phyloP scores from a whole-genome alignment of 1,140 invertebrate genomes.

The Orchesella cincta region DNA sequence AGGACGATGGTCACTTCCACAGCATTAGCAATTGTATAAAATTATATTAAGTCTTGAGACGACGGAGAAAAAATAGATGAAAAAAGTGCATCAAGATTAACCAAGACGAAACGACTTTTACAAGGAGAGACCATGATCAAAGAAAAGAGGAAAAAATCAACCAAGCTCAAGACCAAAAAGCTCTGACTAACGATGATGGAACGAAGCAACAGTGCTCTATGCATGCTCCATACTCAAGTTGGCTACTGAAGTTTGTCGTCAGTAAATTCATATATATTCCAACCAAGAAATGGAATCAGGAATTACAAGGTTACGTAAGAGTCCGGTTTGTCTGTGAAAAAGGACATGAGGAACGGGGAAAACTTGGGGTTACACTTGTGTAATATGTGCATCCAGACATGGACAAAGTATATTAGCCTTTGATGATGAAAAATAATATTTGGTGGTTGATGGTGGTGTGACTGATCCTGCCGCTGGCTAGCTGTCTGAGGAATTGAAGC shows the following conservation, averaged over 20 bases:
- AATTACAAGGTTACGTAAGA: background rate
- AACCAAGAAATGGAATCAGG: background rate
- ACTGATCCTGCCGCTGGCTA: too few species aligned
- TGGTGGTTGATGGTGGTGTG: too few species aligned
- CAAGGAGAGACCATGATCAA: background rate
- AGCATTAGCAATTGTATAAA: background rate
- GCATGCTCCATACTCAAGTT: too few species aligned
- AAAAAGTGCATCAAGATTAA: background rate
- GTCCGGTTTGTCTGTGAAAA: background rate
- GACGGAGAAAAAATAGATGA: background rate
- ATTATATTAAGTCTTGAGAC: background rate
- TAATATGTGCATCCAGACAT: background rate
- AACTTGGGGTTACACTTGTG: background rate
- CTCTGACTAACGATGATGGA: background rate
- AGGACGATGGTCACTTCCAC: background rate
- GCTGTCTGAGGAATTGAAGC: too few species aligned
- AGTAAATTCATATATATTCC: background rate
- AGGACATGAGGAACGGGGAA: background rate
- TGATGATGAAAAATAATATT: too few species aligned
- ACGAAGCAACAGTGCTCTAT: background rate
- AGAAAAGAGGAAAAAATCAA: conserved; percentile 1
- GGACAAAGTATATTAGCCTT: too few species aligned
- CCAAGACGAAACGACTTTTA: background rate
- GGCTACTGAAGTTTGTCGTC: too few species aligned
- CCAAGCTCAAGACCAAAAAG: background rate